Evolutionary conservation across 2,113 vertebrate genomes (phyloP), one percentile per base, ranked within the genome.

Genomic region (Labeo catla): DNA sequence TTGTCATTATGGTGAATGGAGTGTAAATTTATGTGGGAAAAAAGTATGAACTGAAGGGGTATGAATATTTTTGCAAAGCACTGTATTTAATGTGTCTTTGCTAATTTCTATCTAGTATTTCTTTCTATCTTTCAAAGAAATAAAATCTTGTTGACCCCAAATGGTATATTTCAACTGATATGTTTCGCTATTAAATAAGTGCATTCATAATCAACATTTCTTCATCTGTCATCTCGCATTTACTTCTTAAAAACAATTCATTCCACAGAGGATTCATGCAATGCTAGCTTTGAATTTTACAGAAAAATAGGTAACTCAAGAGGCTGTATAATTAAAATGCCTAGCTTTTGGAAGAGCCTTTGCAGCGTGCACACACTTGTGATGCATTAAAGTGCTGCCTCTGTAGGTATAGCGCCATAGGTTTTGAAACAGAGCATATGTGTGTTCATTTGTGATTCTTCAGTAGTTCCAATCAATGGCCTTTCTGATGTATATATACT

Each of bases 381-480:
- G 45, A 74, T 23, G 45, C 72, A 74, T 49, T 6, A 23, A 74
- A 23, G 47, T 49, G 11, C n/a, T 23, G 45, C 45, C n/a, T 74
- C n/a, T 74, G 21, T 72, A 72, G 68, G 8, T 21, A 59, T 59
- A 21, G 8, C 16, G 11, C 39, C 43, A 7, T 8, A 16, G 7
- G 15, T 4, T 36, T 68, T 21, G 9, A 72, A 72, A 74, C 10
- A 23, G 4, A 47, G 72, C 43, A 47, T 23, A 13, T 74, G 10
- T 74, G 70, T 49, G 72, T 74, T 49, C 2, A 74, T 74, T 47
- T n/a, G 43, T 74, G 43, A 74, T 49, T 74, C 21, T 47, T 74
- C 72, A 23, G 21, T 74, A 47, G 72, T 74, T 74, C 6, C 10
- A 49, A 13, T 74, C 43, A 73, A 13, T 74, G 43, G 47, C 72